These are phyloP conservation scores for Diceros bicornis DNA, from an alignment of 2,797 vertebrate genomes.

Conservation along the genomic window DNA sequence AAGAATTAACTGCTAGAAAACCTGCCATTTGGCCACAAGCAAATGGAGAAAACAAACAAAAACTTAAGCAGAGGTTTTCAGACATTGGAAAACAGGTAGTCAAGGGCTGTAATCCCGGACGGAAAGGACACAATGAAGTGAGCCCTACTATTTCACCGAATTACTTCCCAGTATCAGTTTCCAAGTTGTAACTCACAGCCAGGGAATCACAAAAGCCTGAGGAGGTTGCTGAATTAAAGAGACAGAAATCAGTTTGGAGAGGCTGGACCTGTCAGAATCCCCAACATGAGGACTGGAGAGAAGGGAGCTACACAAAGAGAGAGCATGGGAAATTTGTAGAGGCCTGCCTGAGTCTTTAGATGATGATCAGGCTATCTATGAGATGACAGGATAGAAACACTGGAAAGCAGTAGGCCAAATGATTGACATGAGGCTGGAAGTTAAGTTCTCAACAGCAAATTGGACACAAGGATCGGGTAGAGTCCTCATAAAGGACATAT, in stretches of 20 bases:
- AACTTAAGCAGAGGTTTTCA: neutral
- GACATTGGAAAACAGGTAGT: neutral
- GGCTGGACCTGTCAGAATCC: neutral
- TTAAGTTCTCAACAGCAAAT: neutral
- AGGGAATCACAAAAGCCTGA: neutral
- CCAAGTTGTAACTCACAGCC: neutral
- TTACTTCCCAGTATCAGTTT: neutral
- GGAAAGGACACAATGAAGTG: neutral
- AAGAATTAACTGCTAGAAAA: neutral
- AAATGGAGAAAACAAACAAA: neutral
- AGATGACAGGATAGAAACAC: neutral
- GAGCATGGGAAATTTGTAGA: neutral
- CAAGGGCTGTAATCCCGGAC: neutral
- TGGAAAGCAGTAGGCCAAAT: neutral
- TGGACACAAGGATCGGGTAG: neutral
- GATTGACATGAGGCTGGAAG: neutral
- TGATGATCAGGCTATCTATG: rapidly evolving
- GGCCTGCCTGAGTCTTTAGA: neutral
- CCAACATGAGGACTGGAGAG: neutral
- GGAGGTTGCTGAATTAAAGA: neutral
- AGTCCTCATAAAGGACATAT: neutral
- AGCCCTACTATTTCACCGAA: neutral
- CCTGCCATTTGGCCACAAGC: neutral
- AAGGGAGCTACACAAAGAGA: neutral
- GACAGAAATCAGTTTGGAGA: neutral